phyloP scores from a whole-genome alignment of 2,113 vertebrate genomes.

The Brachionichthys hirsutus region DNA sequence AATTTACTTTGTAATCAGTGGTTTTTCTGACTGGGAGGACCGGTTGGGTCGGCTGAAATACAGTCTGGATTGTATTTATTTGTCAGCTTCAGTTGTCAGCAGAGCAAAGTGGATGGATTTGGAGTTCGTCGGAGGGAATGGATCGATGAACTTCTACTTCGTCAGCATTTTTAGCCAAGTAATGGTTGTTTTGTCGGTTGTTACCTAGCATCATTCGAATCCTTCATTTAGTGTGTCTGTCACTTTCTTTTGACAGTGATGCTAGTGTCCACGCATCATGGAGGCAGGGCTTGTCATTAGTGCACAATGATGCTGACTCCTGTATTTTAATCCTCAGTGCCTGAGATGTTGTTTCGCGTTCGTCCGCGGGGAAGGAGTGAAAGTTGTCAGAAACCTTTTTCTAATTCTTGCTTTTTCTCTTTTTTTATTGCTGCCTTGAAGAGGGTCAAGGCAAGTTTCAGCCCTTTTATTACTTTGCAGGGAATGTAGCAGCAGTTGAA shows the following conservation, averaged over 20 bases:
- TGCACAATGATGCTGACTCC: slow-evolving; percentile 46
- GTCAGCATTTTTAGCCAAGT: too few relatives aligned
- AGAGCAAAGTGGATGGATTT: neutral
- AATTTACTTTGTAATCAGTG: slow-evolving; percentile 16
- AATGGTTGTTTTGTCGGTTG: too few relatives aligned
- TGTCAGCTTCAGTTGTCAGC: neutral
- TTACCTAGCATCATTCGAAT: neutral
- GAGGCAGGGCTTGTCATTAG: slow-evolving; percentile 50
- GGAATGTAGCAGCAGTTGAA: too few relatives aligned
- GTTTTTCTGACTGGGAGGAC: neutral
- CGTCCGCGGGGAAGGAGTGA: slow-evolving; percentile 46
- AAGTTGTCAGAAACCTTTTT: slow-evolving; percentile 34
- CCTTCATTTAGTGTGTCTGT: slow-evolving; percentile 2
- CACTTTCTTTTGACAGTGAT: slow-evolving; percentile 18
- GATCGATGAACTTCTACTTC: too few relatives aligned
- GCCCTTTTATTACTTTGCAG: neutral
- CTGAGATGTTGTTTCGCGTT: slow-evolving; percentile 49
- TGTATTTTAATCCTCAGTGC: slow-evolving; percentile 65
- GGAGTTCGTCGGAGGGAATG: neutral
- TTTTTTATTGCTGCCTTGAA: slow-evolving; percentile 83
- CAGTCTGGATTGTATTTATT: neutral
- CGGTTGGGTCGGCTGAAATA: neutral
- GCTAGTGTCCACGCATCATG: slow-evolving; percentile 23
- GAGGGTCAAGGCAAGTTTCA: slow-evolving; percentile 93
- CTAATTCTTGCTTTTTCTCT: slow-evolving; percentile 45